These are phyloP conservation scores for Momotus momota DNA, from an alignment of 2,797 vertebrate species.

Conservation along the genomic window DNA sequence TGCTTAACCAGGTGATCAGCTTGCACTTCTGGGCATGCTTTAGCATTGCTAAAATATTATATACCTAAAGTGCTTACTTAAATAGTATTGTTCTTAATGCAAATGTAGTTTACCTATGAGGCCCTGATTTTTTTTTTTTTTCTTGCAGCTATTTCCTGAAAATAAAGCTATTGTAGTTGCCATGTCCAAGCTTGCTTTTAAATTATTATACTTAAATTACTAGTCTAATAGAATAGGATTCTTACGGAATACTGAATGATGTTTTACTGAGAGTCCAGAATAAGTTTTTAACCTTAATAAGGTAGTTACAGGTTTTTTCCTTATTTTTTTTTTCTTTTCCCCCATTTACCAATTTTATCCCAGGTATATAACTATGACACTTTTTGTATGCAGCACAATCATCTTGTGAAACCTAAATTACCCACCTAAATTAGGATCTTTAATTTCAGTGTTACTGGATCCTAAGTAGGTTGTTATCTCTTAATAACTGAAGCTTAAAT, in stretches of 20 bases:
- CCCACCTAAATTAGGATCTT: not conserved
- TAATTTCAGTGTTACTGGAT: not conserved
- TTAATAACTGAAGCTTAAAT: conserved; percentile 26
- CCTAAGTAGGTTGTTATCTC: not conserved
- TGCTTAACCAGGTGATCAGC: not conserved
- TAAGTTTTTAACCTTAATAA: not conserved
- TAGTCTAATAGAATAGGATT: not conserved
- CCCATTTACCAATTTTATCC: not conserved
- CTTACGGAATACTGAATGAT: not conserved
- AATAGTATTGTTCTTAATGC: not conserved
- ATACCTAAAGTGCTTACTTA: not conserved
- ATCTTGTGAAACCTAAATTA: conserved; percentile 10
- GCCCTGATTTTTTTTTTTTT: not conserved
- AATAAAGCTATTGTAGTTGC: not conserved
- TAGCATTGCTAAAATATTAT: not conserved
- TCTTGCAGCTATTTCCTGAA: not conserved
- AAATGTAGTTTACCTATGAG: not conserved
- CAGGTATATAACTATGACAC: not conserved
- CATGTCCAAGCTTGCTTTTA: not conserved
- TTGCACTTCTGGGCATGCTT: not conserved
- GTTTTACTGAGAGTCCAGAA: not conserved
- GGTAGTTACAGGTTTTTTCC: not conserved
- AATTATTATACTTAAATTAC: not conserved
- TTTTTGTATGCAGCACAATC: not conserved
- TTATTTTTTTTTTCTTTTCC: not conserved